Evolutionary conservation across 2,113 vertebrate genomes (phyloP).

Genomic region (Glaucomys volans): DNA sequence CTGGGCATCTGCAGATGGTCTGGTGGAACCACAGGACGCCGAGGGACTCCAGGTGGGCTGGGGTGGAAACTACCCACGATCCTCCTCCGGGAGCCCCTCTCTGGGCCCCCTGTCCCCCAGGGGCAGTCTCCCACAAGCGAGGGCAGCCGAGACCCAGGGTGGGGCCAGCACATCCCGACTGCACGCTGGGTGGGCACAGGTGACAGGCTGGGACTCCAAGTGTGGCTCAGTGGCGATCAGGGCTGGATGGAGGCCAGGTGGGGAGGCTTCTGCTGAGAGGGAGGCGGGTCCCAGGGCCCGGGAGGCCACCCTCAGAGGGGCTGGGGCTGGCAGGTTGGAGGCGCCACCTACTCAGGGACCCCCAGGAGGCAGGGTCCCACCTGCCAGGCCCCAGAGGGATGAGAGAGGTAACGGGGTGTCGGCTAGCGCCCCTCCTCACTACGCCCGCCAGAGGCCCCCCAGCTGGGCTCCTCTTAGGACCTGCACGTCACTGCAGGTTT

Average conservation of each 20-base stretch:
- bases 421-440: background rate
- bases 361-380: background rate
- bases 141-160: no score
- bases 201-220: background rate
- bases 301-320: accelerated
- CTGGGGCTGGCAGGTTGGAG: background rate
- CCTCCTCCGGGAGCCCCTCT: background rate
- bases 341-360: accelerated
- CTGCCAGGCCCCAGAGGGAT: background rate
- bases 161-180: background rate
- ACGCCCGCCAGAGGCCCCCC: background rate
- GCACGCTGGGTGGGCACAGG: background rate
- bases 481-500: background rate
- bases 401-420: background rate
- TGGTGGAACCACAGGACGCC: background rate
- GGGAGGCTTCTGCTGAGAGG: background rate
- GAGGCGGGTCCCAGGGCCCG: background rate
- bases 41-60: background rate
- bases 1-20: background rate
- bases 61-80: background rate
- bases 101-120: no score
- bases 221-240: background rate
- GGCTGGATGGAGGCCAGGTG: background rate
- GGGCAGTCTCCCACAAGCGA: background rate
- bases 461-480: background rate